Evolutionary conservation across 2,797 vertebrate genomes (phyloP), one percentile per base, ranked within the genome.

Genomic region (Coreius guichenoti): DNA sequence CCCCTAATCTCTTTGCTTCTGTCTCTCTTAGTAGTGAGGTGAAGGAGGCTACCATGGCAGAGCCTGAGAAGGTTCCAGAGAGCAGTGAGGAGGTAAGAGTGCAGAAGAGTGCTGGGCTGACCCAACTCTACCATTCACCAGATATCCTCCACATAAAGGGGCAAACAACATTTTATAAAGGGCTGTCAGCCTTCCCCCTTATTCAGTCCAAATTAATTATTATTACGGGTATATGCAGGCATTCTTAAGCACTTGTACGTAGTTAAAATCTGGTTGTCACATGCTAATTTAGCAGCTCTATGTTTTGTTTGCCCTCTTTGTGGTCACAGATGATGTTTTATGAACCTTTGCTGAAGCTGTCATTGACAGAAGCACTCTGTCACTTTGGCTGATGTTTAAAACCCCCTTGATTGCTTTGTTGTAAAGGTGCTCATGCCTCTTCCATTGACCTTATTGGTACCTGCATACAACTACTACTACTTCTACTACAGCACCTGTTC

Each of bases 21-120:
- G 61, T 84, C 47, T 86, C 70, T 89, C 43, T n/a, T 70, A 19
- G 1, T 89, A 95, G 95, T 84, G 91, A 92, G 85, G 86, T 89
- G 90, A 94, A 92, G 88, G 93, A 93, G 68, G 80, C 85, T 76
- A 88, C 85, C 82, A 92, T 93, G 92, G 88, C 90, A 47, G 93
- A 95, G 87, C 81, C 93, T 80, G 94, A 95, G 86, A 94, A 92
- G 90, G 89, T 87, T 86, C 63, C 90, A 36, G 94, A 94, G 86
- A 88, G 88, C 89, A 91, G 82, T 2, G 94, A 95, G 89, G 95
- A 96, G 94, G 95, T 96, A 95, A 94, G 93, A 65, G 83, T 31
- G 26, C 82, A 14, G 67, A 81, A 58, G 26, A 61, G 61, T 77
- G 51, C 80, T 51, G 58, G 83, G 51, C 26, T 7, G 9, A 54